Conservation (phyloP, 1,140 invertebrate species). For the Pseudomyrmex dendroicus region DNA sequence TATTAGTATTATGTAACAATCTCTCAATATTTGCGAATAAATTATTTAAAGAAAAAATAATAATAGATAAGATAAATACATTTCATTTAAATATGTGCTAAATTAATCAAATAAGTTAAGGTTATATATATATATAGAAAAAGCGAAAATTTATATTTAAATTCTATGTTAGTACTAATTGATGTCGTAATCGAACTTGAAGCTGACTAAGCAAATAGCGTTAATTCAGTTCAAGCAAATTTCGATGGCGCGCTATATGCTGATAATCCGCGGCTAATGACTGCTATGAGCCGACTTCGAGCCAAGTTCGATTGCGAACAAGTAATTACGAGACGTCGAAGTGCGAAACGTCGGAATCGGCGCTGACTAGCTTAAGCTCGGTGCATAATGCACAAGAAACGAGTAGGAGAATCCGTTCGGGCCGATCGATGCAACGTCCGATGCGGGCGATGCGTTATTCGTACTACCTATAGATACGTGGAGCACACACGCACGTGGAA, state of each 20-base stretch:
- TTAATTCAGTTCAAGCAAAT: constrained; percentile 1
- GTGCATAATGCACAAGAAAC: constrained; percentile 35
- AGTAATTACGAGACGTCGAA: constrained; percentile 34
- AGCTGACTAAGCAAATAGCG: not conserved
- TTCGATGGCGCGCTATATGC: constrained; percentile 12
- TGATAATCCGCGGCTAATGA: constrained; percentile 43
- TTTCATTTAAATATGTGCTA: too few species aligned
- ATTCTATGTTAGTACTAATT: not conserved
- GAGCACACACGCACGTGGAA: constrained; percentile 18
- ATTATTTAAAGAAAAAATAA: too few species aligned
- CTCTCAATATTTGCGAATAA: too few species aligned
- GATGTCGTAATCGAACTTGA: not conserved
- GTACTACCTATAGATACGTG: not conserved
- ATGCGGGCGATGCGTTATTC: constrained; percentile 26
- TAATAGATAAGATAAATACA: too few species aligned
- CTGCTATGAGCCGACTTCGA: constrained; percentile 3
- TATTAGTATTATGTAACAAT: too few species aligned
- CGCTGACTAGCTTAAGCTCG: not conserved
- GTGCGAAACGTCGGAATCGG: constrained; percentile 9
- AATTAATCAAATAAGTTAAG: too few species aligned
- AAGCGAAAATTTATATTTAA: not conserved
- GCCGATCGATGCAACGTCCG: constrained; percentile 18
- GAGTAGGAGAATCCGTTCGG: constrained; percentile 41
- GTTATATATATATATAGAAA: not conserved
- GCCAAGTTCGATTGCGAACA: constrained; percentile 20